Conservation (phyloP, 2,113 vertebrate genomes). For the Leptobrachium ailaonicum region DNA sequence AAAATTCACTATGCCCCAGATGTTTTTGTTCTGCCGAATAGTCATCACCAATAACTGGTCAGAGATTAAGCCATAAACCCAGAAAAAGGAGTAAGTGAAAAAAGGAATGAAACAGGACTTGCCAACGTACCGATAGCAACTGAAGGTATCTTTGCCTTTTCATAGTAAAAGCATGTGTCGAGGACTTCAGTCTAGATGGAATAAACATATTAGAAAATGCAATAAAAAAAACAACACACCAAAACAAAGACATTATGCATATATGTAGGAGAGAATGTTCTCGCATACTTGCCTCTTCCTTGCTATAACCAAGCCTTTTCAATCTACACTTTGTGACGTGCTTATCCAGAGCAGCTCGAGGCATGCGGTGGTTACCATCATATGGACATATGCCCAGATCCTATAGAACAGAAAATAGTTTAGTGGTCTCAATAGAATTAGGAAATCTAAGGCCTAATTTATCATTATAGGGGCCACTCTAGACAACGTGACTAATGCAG, state of each 20-base stretch:
- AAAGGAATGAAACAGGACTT: too few species aligned
- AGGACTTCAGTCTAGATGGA: slow-evolving; percentile 74
- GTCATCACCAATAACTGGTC: too few species aligned
- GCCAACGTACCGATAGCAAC: slow-evolving; percentile 78
- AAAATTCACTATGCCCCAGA: too few species aligned
- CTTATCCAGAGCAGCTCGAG: slow-evolving; percentile 73
- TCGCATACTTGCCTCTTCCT: slow-evolving; percentile 78
- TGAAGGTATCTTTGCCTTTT: slow-evolving; percentile 69
- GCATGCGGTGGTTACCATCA: slow-evolving; percentile 78
- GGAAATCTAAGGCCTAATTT: too few species aligned
- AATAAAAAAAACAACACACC: background rate
- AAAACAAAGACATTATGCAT: background rate
- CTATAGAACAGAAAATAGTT: background rate
- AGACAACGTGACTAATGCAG: too few species aligned
- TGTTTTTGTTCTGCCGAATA: too few species aligned
- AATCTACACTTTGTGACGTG: slow-evolving; percentile 78
- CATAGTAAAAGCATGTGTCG: slow-evolving; percentile 77
- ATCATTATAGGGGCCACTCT: too few species aligned
- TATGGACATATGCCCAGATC: slow-evolving; percentile 76
- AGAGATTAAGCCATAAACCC: too few species aligned
- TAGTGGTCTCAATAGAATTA: too few species aligned
- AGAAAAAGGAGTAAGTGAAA: too few species aligned
- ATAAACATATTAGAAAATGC: background rate
- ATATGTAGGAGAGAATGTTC: background rate
- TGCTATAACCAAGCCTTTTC: slow-evolving; percentile 76